phyloP scores from a whole-genome alignment of 2,888 invertebrate genomes.

The Zonitis immaculata region DNA sequence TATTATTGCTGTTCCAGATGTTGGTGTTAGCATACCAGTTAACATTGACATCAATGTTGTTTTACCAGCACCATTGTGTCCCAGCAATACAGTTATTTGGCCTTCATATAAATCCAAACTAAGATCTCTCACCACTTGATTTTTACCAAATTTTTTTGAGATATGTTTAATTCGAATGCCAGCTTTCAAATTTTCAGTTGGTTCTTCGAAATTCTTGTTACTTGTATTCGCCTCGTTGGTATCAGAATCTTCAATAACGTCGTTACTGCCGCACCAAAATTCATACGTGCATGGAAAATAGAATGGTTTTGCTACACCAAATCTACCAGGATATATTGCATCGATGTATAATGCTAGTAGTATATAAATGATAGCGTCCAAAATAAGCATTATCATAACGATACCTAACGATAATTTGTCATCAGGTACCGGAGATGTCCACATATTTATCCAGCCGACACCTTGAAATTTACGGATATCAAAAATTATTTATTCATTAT shows the following conservation, averaged over 20 bases:
- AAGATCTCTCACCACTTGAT: constrained; percentile 58
- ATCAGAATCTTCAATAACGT: too few relatives aligned
- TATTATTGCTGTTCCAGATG: constrained; percentile 64
- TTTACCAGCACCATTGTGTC: constrained; percentile 83
- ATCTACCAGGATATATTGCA: constrained; percentile 76
- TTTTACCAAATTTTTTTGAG: constrained; percentile 55
- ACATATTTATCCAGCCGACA: constrained; percentile 59
- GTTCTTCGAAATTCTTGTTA: constrained; percentile 44
- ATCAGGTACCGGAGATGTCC: constrained; percentile 57
- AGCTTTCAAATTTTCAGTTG: constrained; percentile 43
- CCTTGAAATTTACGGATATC: neutral
- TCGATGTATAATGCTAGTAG: constrained; percentile 76
- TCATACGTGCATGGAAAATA: constrained; percentile 62
- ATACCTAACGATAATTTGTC: constrained; percentile 63
- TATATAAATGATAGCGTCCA: constrained; percentile 66
- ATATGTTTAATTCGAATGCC: constrained; percentile 52
- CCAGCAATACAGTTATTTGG: constrained; percentile 74
- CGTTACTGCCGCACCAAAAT: constrained; percentile 12
- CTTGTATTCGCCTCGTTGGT: neutral
- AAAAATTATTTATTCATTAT: too few relatives aligned
- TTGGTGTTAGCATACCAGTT: constrained; percentile 69
- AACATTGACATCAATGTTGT: constrained; percentile 89
- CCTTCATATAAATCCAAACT: constrained; percentile 73
- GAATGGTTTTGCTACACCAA: constrained; percentile 73
- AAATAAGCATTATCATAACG: constrained; percentile 62